Evolutionary conservation across 2,113 vertebrate genomes (phyloP).

Genomic region (Bucco capensis): DNA sequence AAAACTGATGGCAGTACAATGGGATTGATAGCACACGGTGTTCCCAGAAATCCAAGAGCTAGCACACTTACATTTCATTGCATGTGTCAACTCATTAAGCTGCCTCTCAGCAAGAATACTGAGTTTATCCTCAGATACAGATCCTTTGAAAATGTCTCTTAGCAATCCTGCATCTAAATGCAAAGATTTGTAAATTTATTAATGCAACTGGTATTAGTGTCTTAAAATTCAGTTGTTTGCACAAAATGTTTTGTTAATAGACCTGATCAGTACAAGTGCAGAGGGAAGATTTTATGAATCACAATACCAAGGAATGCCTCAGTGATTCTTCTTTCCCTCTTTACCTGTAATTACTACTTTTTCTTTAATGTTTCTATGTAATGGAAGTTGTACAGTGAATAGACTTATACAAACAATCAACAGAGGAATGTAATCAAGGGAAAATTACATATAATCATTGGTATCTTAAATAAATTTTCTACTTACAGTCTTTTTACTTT

Average conservation of each 20-base stretch:
- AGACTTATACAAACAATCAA: neutral
- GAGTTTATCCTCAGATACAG: conserved; percentile 79
- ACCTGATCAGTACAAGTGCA: neutral
- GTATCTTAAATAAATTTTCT: neutral
- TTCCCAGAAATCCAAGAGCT: neutral
- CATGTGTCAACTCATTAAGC: conserved; percentile 78
- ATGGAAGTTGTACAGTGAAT: neutral
- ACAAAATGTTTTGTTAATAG: neutral
- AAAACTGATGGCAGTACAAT: neutral
- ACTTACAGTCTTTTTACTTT: neutral
- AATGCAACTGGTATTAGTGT: neutral
- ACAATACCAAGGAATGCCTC: neutral
- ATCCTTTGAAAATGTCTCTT: conserved; percentile 81
- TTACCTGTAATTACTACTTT: neutral
- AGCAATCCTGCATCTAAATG: conserved; percentile 81
- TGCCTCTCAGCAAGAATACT: conserved; percentile 77
- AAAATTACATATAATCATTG: neutral
- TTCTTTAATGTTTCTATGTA: neutral
- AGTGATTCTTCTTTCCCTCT: neutral
- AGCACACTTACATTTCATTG: conserved; percentile 82
- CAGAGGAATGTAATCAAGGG: neutral
- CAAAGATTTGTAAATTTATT: conserved; percentile 14
- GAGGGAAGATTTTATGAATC: neutral
- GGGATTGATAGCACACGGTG: neutral
- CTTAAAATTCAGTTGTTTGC: neutral